These are phyloP conservation scores for Aldrovandia affinis DNA, from an alignment of 2,797 vertebrate genomes.

Conservation along the genomic window DNA sequence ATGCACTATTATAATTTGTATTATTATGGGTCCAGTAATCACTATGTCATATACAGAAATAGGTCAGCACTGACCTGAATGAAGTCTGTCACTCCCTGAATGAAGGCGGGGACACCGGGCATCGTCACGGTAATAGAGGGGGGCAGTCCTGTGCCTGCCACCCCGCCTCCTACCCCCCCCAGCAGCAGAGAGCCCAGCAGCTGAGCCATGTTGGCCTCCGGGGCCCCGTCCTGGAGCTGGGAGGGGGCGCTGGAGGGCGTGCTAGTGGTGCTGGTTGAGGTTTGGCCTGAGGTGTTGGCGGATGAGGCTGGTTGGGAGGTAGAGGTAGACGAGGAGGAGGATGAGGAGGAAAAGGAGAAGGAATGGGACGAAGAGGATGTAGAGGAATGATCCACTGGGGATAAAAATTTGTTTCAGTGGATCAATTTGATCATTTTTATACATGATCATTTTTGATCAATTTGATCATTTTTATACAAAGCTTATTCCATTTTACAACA, in stretches of 20 bases:
- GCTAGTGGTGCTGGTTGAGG: constrained; percentile 67
- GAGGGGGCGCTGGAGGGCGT: constrained; percentile 49
- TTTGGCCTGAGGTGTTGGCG: constrained; percentile 53
- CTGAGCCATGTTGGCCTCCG: constrained; percentile 75
- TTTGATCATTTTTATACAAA: background rate
- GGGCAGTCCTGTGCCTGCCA: constrained; percentile 53
- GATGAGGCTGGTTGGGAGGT: constrained; percentile 73
- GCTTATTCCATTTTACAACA: background rate
- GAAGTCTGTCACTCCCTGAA: constrained; percentile 88
- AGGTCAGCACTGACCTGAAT: constrained; percentile 76
- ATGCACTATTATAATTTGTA: background rate
- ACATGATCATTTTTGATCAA: too few species aligned
- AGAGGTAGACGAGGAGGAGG: constrained; percentile 57
- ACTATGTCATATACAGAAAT: background rate
- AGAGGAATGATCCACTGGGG: constrained; percentile 62
- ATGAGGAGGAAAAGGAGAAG: constrained; percentile 65
- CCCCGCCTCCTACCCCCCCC: constrained; percentile 65
- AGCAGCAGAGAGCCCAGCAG: constrained; percentile 79
- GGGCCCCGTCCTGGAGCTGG: constrained; percentile 61
- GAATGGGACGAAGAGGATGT: constrained; percentile 64
- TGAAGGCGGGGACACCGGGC: constrained; percentile 85
- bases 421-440: too few species aligned
- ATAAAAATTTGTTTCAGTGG: constrained; percentile 6
- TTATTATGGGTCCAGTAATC: too few species aligned
- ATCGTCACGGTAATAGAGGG: constrained; percentile 86